These are phyloP conservation scores for Dyspetes luteomarginatus DNA, from an alignment of 2,888 invertebrate genomes.

Conservation along the genomic window DNA sequence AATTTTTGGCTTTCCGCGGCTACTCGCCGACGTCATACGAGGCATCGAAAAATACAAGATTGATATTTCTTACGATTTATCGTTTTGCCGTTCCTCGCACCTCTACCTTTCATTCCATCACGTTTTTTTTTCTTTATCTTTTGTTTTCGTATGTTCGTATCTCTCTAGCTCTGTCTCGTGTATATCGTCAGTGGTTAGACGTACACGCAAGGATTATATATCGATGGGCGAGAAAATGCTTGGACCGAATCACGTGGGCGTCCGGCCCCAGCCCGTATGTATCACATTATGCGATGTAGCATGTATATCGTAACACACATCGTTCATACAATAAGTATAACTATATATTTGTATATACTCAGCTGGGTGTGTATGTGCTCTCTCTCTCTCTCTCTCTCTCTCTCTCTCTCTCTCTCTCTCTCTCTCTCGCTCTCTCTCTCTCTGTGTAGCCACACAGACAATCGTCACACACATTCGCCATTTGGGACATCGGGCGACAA, in stretches of 20 bases:
- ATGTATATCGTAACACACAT: conserved; percentile 13
- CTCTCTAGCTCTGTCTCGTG: conserved; percentile 45
- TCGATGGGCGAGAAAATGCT: conserved; percentile 61
- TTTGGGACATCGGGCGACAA: conserved; percentile 53
- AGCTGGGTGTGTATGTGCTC: conserved; percentile 65
- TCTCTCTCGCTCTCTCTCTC: not conserved
- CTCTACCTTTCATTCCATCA: conserved; percentile 11
- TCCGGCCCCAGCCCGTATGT: conserved; percentile 46
- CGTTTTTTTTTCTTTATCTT: not conserved
- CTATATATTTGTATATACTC: conserved; percentile 59
- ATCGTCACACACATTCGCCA: too few species aligned
- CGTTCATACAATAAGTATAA: conserved; percentile 11
- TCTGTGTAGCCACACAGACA: too few species aligned
- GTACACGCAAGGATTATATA: conserved; percentile 61
- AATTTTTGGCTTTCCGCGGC: too few species aligned
- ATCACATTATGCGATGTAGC: conserved; percentile 44
- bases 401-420: not conserved
- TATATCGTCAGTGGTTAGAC: conserved; percentile 46
- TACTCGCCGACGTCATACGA: not conserved
- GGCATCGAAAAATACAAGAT: conserved; percentile 40
- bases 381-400: conserved; percentile 49
- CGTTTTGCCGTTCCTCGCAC: conserved; percentile 12
- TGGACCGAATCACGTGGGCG: conserved; percentile 59
- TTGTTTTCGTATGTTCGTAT: conserved; percentile 40
- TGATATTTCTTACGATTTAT: conserved; percentile 63